Percentiles rank a stretch among this genome's conserved stretches.
phyloP scores from a whole-genome alignment of 2,888 invertebrate species.

The Yponomeuta evonymella region DNA sequence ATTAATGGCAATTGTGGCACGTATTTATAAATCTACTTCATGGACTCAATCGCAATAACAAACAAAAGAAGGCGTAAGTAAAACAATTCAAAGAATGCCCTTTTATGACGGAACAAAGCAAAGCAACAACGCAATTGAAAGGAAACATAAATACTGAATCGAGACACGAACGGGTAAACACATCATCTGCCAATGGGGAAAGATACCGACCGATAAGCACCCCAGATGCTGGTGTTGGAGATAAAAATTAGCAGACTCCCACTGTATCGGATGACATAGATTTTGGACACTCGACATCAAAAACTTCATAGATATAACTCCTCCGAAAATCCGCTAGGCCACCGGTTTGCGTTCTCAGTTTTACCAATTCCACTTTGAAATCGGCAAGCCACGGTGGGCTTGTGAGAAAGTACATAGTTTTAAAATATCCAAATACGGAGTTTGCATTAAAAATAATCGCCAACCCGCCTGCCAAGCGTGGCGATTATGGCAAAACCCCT shows the following conservation, averaged over 20 bases:
- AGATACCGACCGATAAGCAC: conserved; percentile 62
- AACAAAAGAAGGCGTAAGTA: background rate
- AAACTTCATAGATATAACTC: background rate
- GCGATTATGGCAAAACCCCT: too few species aligned
- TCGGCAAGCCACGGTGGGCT: too few species aligned
- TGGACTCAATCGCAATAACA: background rate
- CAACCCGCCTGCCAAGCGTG: too few species aligned
- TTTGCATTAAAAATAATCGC: too few species aligned
- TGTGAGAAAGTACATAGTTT: too few species aligned
- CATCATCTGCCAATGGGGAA: conserved; percentile 47
- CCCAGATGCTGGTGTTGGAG: conserved; percentile 50
- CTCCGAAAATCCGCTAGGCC: too few species aligned
- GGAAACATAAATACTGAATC: background rate
- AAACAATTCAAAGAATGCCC: conserved; percentile 2
- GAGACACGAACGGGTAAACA: conserved; percentile 17
- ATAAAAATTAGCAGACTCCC: conserved; percentile 66
- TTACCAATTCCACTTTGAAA: too few species aligned
- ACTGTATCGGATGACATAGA: conserved; percentile 33
- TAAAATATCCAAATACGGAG: too few species aligned
- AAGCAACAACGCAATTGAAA: conserved; percentile 18
- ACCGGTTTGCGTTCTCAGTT: too few species aligned
- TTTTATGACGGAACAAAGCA: conserved; percentile 16
- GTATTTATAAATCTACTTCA: too few species aligned
- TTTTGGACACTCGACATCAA: background rate
- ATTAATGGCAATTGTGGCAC: too few species aligned